These are phyloP conservation scores for Darevskia nairensis DNA, from an alignment of 2,797 vertebrate species.

Conservation along the genomic window DNA sequence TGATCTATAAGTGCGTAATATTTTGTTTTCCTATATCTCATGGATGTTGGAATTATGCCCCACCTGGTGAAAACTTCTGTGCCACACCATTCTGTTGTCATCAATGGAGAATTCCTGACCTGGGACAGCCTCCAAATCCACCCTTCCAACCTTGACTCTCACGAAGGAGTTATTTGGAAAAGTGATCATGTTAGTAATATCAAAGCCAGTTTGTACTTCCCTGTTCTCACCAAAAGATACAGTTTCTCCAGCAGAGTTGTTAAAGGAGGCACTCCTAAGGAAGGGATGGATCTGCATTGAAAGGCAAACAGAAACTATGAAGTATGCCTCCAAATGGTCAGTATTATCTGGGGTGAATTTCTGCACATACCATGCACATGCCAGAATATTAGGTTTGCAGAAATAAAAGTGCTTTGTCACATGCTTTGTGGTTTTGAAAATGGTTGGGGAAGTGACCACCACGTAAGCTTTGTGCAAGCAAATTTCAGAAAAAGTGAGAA, in stretches of 20 bases:
- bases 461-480: too few relatives aligned
- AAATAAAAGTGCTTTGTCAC: too few relatives aligned
- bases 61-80: background rate
- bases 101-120: background rate
- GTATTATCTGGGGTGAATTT: too few relatives aligned
- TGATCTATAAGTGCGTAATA: too few relatives aligned
- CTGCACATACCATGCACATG: too few relatives aligned
- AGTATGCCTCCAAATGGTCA: too few relatives aligned
- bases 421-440: too few relatives aligned
- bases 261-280: background rate
- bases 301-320: background rate
- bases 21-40: too few relatives aligned
- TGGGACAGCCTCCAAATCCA: background rate
- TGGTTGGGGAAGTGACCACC: too few relatives aligned
- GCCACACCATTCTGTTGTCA: background rate
- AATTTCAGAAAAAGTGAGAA: too few relatives aligned
- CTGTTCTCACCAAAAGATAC: background rate
- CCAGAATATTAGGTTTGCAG: too few relatives aligned
- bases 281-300: background rate
- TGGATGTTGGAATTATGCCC: background rate
- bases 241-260: slow-evolving; percentile 4
- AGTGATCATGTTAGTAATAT: background rate
- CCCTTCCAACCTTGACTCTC: slow-evolving; percentile 1
- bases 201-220: background rate
- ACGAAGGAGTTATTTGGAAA: background rate